phyloP scores from a whole-genome alignment of 2,113 vertebrate species.

The Salvator merianae region DNA sequence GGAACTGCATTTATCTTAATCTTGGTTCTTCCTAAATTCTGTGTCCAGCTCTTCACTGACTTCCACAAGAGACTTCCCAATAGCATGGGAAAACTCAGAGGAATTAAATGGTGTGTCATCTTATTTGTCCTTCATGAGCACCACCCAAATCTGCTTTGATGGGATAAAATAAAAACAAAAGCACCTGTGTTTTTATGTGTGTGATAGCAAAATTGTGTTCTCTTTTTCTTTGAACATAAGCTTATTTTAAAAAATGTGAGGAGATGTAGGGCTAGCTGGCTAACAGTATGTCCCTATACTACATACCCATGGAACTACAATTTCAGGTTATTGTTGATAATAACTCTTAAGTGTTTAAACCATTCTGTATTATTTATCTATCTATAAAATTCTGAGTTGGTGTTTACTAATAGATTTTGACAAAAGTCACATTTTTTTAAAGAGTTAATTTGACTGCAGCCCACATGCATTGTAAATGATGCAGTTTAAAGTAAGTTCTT shows the following conservation, averaged over 20 bases:
- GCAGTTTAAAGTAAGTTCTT: neutral
- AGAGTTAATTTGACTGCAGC: neutral
- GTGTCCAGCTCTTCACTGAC: neutral
- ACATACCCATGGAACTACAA: neutral
- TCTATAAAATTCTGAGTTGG: neutral
- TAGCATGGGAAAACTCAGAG: neutral
- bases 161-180: too few species aligned
- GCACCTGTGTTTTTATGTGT: too few species aligned
- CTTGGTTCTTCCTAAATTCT: neutral
- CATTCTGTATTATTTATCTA: neutral
- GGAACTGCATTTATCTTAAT: neutral
- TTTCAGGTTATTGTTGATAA: conserved; percentile 8
- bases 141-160: neutral
- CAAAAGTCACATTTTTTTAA: neutral
- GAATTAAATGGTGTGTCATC: neutral
- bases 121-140: neutral
- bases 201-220: neutral
- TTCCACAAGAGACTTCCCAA: neutral
- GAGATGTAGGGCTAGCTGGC: neutral
- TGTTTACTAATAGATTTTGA: neutral
- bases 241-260: neutral
- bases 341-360: neutral
- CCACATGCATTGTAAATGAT: neutral
- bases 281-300: neutral
- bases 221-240: neutral